Percentiles rank a stretch among this genome's conserved stretches.
phyloP scores from a whole-genome alignment of 1,140 invertebrate genomes.

The Heterodera schachtii region DNA sequence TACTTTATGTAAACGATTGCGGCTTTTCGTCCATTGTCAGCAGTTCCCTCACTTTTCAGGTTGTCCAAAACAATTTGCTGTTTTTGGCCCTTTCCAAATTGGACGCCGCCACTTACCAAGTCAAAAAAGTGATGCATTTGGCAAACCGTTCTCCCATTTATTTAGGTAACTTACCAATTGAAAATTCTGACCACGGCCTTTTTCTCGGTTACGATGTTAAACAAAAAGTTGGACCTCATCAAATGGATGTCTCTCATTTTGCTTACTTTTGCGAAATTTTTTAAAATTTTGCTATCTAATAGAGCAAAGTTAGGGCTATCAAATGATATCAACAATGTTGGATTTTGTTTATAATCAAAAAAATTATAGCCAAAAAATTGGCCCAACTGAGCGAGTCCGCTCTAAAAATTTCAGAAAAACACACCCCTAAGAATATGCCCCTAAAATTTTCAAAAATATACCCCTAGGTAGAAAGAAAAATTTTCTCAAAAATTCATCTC shows the following conservation, averaged over 20 bases:
- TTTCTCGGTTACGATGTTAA: conserved; percentile 69
- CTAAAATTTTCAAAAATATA: too few species aligned
- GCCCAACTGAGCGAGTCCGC: too few species aligned
- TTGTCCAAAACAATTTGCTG: conserved; percentile 70
- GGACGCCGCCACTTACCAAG: conserved; percentile 71
- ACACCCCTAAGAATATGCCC: too few species aligned
- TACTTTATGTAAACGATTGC: conserved; percentile 66
- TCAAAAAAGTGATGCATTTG: conserved; percentile 24
- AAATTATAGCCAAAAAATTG: too few species aligned
- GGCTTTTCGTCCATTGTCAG: neutral
- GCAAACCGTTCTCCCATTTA: conserved; percentile 9
- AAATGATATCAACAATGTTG: too few species aligned
- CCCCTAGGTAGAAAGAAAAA: too few species aligned
- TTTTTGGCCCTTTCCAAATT: conserved; percentile 69
- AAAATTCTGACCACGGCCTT: conserved; percentile 71
- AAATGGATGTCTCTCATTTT: conserved; percentile 70
- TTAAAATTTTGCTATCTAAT: too few species aligned
- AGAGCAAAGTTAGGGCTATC: too few species aligned
- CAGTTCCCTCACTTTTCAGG: conserved; percentile 5
- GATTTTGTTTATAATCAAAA: too few species aligned
- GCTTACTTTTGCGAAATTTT: conserved; percentile 66
- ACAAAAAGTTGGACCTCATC: conserved; percentile 62
- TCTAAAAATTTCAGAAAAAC: too few species aligned
- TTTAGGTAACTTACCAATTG: conserved; percentile 70
- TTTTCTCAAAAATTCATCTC: too few species aligned